phyloP scores from a whole-genome alignment of 2,113 vertebrate species.

The Sprattus sprattus region DNA sequence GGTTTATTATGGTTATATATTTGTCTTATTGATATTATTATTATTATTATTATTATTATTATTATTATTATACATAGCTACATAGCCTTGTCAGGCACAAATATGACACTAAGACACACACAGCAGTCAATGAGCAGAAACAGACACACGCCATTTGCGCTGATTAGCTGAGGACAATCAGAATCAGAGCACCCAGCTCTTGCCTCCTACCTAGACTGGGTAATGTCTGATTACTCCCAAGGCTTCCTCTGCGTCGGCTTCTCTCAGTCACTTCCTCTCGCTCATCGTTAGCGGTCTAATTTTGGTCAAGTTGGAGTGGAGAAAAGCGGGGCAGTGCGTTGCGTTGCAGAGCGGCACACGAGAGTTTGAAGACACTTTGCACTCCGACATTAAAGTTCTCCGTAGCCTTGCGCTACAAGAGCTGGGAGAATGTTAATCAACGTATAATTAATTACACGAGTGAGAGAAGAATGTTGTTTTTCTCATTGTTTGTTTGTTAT shows the following conservation, averaged over 20 bases:
- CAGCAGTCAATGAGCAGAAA: not conserved
- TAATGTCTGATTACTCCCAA: not conserved
- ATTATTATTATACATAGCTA: no score
- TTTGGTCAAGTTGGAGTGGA: conserved; percentile 2
- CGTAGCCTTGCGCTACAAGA: conserved; percentile 47
- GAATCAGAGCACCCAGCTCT: not conserved
- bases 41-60: no score
- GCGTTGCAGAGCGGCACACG: not conserved
- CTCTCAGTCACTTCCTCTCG: not conserved
- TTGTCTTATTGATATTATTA: not conserved
- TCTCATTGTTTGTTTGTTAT: conserved; percentile 54
- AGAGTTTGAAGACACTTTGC: not conserved
- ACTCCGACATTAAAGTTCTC: conserved; percentile 40
- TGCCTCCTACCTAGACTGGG: not conserved
- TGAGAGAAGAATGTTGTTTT: conserved; percentile 59
- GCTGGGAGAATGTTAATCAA: conserved; percentile 66
- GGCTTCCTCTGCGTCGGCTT: not conserved
- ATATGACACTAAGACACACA: not conserved
- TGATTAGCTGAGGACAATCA: not conserved
- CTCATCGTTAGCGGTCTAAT: conserved; percentile 25
- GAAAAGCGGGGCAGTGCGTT: conserved; percentile 18
- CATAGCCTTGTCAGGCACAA: not conserved
- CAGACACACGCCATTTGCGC: not conserved
- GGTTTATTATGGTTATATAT: no score
- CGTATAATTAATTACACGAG: conserved; percentile 62